phyloP scores from a whole-genome alignment of 92 coral and sea anemone species.

The Paragorgia papillata region DNA sequence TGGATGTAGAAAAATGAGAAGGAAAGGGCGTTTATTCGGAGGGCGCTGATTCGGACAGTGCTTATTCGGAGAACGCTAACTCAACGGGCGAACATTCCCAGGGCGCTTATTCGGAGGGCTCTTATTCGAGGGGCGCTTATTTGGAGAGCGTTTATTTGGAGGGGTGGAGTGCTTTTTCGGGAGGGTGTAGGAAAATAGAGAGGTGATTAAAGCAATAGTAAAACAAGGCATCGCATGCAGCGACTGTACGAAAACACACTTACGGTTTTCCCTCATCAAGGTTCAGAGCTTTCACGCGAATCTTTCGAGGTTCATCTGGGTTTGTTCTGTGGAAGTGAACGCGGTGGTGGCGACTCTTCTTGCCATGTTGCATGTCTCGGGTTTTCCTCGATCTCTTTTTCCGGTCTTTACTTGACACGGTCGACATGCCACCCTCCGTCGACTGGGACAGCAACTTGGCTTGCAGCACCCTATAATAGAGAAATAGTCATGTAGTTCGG shows the following conservation, averaged over 20 bases:
- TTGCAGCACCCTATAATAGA: slow-evolving; percentile 11
- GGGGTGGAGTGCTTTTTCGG: too few relatives aligned
- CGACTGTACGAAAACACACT: background rate
- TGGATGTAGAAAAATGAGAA: too few relatives aligned
- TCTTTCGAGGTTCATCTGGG: background rate
- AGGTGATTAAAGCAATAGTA: background rate
- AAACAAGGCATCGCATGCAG: background rate
- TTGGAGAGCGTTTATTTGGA: too few relatives aligned
- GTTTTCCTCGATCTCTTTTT: slow-evolving; percentile 36
- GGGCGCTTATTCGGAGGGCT: too few relatives aligned
- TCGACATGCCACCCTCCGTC: slow-evolving; percentile 40
- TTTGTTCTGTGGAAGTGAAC: slow-evolving; percentile 35
- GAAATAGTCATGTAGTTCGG: too few relatives aligned
- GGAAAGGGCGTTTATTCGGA: too few relatives aligned
- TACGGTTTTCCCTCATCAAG: slow-evolving; percentile 11
- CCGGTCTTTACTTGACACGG: slow-evolving; percentile 14
- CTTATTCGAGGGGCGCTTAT: too few relatives aligned
- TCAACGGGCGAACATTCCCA: too few relatives aligned
- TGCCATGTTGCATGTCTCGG: slow-evolving; percentile 32
- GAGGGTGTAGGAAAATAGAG: too few relatives aligned
- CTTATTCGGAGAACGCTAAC: too few relatives aligned
- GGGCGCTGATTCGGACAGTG: too few relatives aligned
- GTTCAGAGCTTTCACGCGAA: background rate
- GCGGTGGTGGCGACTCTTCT: slow-evolving; percentile 39
- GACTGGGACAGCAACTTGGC: slow-evolving; percentile 44